Conservation (phyloP, 1,140 invertebrate species). For the Aradophagus sp. region DNA sequence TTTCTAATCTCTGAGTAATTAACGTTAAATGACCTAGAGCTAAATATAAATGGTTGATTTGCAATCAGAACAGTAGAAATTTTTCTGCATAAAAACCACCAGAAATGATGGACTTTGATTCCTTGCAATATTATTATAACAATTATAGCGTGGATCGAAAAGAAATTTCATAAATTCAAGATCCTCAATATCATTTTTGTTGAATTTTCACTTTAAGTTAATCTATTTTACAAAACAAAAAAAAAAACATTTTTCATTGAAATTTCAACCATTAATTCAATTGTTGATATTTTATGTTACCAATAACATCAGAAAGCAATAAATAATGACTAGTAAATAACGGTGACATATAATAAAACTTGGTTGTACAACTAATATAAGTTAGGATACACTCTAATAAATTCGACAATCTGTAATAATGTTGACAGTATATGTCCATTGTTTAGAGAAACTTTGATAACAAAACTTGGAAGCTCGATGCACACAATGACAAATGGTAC, state of each 20-base stretch:
- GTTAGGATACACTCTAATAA: constrained; percentile 32
- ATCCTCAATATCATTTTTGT: background rate
- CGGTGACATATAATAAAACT: constrained; percentile 8
- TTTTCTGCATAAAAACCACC: constrained; percentile 16
- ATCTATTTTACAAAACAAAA: too few species aligned
- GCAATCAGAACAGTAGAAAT: constrained; percentile 29
- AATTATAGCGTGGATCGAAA: too few species aligned
- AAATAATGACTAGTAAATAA: too few species aligned
- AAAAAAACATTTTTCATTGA: constrained; percentile 1
- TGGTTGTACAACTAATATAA: too few species aligned
- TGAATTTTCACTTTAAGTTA: background rate
- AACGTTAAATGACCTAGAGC: constrained; percentile 36
- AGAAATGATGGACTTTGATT: constrained; percentile 1
- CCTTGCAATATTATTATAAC: constrained; percentile 2
- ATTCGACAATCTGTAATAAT: constrained; percentile 26
- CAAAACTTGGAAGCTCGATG: constrained; percentile 14
- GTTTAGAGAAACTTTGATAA: constrained; percentile 31
- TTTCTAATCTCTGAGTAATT: constrained; percentile 37
- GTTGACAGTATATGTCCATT: constrained; percentile 18
- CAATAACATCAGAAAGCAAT: too few species aligned
- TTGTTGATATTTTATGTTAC: too few species aligned
- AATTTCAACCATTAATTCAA: too few species aligned
- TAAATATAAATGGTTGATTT: constrained; percentile 18
- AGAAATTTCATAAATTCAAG: too few species aligned
- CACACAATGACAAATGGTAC: constrained; percentile 5